phyloP scores from a whole-genome alignment of 2,797 vertebrate genomes.

The Acipenser oxyrinchus region DNA sequence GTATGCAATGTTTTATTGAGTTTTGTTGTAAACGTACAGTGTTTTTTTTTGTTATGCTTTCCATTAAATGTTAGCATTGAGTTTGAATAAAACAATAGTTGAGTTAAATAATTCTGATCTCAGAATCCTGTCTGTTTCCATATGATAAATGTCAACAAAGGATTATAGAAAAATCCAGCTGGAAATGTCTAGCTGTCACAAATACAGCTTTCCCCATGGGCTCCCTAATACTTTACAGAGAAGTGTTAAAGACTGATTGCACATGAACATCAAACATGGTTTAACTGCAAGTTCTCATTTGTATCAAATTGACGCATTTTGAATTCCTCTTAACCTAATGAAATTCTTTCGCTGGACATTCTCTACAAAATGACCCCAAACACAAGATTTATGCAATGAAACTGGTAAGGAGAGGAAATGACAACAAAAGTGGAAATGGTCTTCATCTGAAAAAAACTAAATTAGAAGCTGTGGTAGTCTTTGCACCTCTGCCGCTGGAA shows the following conservation, averaged over 20 bases:
- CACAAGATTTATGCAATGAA: slow-evolving; percentile 64
- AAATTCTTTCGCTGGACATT: slow-evolving; percentile 71
- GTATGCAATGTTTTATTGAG: neutral
- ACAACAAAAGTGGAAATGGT: slow-evolving; percentile 47
- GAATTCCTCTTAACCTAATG: slow-evolving; percentile 80
- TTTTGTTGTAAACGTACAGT: neutral
- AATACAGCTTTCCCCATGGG: slow-evolving; percentile 67
- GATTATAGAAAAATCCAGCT: slow-evolving; percentile 56
- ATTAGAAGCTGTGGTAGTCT: slow-evolving; percentile 17
- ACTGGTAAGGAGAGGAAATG: slow-evolving; percentile 53
- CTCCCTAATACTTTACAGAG: slow-evolving; percentile 73
- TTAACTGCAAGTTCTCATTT: slow-evolving; percentile 77
- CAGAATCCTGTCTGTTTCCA: slow-evolving; percentile 50
- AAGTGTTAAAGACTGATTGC: slow-evolving; percentile 87
- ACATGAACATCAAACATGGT: slow-evolving; percentile 80
- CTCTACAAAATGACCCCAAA: slow-evolving; percentile 70
- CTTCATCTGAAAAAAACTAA: slow-evolving; percentile 30
- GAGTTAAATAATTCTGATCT: slow-evolving; percentile 48
- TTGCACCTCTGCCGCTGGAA: slow-evolving; percentile 23
- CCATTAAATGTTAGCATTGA: slow-evolving; percentile 1
- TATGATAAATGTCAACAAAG: slow-evolving; percentile 72
- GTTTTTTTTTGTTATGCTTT: no score
- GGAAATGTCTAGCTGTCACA: slow-evolving; percentile 58
- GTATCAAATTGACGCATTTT: slow-evolving; percentile 84
- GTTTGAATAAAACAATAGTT: slow-evolving; percentile 19